Percentiles rank a stretch among this genome's conserved stretches.
phyloP scores from a whole-genome alignment of 2,888 invertebrate genomes.

The Drosophila peninsularis region DNA sequence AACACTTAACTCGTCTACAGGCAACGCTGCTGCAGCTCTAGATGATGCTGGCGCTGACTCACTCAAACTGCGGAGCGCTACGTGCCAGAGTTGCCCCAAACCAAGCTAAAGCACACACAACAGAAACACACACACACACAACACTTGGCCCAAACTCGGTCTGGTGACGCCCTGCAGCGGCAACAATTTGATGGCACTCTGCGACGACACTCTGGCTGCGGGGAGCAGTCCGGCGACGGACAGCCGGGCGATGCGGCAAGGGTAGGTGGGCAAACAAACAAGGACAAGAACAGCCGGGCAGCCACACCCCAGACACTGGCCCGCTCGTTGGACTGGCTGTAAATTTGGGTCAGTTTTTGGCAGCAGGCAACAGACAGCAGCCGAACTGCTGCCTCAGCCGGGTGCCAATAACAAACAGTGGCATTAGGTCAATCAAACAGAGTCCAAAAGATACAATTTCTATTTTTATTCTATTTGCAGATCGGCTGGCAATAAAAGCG shows the following conservation, averaged over 20 bases:
- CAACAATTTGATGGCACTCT: slow-evolving; percentile 64
- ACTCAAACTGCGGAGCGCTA: slow-evolving; percentile 38
- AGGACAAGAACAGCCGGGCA: slow-evolving; percentile 25
- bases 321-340: slow-evolving; percentile 27
- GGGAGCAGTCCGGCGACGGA: slow-evolving; percentile 10
- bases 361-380: slow-evolving; percentile 46
- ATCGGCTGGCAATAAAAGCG: slow-evolving; percentile 12
- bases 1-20: slow-evolving; percentile 73
- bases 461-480: slow-evolving; percentile 18
- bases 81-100: slow-evolving; percentile 45
- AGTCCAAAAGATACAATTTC: slow-evolving; percentile 24
- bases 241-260: neutral
- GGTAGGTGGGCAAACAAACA: slow-evolving; percentile 57
- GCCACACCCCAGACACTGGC: slow-evolving; percentile 12
- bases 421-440: slow-evolving; percentile 38
- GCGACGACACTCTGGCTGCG: slow-evolving; percentile 33
- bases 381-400: slow-evolving; percentile 38
- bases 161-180: slow-evolving; percentile 39
- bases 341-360: slow-evolving; percentile 78
- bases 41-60: slow-evolving; percentile 42
- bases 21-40: slow-evolving; percentile 18
- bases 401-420: slow-evolving; percentile 59
- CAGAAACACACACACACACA: slow-evolving; percentile 12
- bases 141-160: slow-evolving; percentile 27
- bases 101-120: slow-evolving; percentile 37